Evolutionary conservation across 2,113 vertebrate genomes (phyloP), one percentile per base, ranked within the genome.

Genomic region (Melanotaenia duboulayi): DNA sequence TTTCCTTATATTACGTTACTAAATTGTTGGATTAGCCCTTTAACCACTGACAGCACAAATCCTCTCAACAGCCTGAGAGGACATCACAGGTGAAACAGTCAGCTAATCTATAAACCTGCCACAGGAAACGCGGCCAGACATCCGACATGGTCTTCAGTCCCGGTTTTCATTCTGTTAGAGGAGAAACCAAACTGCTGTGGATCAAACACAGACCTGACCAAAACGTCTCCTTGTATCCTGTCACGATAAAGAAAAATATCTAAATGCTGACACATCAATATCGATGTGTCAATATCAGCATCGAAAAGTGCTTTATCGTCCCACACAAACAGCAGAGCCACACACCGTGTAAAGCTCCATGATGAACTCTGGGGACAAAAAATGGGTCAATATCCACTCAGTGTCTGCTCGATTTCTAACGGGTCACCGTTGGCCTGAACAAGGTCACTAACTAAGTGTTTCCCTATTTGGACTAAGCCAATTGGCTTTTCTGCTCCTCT

Each of bases 391-490:
- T 52, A 8, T 40, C 14, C 19, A 32, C 17, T 19, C 9, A 42
- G 63, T 9, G 12, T 46, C 17, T 7, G 64, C 9, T 42, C 8
- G 13, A 11, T 40, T 51, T 51, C 32, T 57, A 14, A 14, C 1
- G n/a, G 39, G 39, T 56, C 39, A 11, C 24, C 65, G 12, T 14
- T 2, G 55, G 6, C 49, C 66, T 16, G 22, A 17, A 51, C 32
- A 24, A 60, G 56, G 17, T 24, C 44, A 51, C 55, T 17, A 49
- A 69, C 46, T 60, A 49, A 69, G 66, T 49, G 44, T 28, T 50
- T 60, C 57, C 35, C 32, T 52, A 28, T 76, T 65, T 60, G 60
- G 40, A 77, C 35, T 74, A 70, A 77, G 65, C 65, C 56, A 48
- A 46, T 71, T 65, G 68, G 72, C 42, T 70, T 44, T 63, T 76